A percentile compares a stretch with the other conserved stretches of the same genome.
Evolutionary conservation across 2,888 invertebrate species (phyloP).

Genomic region (Mythimna albipuncta): DNA sequence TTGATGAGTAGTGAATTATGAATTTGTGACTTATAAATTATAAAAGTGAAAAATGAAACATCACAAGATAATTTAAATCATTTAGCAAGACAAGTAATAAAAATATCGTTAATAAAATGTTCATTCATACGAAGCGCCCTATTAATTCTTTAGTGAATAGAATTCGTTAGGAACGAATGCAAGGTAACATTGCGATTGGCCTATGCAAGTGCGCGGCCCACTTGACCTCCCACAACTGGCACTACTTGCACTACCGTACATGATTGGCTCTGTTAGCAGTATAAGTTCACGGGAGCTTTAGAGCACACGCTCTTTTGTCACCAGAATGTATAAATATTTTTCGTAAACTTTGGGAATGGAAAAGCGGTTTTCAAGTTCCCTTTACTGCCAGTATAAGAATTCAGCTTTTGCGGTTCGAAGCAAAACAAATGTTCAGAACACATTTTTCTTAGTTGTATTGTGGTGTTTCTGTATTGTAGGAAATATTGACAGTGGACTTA

Average conservation of each 20-base stretch:
- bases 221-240: conserved; percentile 66
- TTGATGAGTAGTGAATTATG: background rate
- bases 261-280: conserved; percentile 70
- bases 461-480: conserved; percentile 32
- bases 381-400: conserved; percentile 51
- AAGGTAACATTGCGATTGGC: conserved; percentile 67
- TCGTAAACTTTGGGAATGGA: conserved; percentile 56
- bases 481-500: conserved; percentile 48
- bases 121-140: conserved; percentile 44
- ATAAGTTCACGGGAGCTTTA: conserved; percentile 55
- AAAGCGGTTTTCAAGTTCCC: conserved; percentile 50
- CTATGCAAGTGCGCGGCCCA: conserved; percentile 57
- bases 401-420: conserved; percentile 50
- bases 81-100: background rate
- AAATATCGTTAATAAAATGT: conserved; percentile 35
- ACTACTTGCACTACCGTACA: conserved; percentile 51
- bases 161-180: conserved; percentile 67
- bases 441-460: conserved; percentile 47
- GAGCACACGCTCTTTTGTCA: conserved; percentile 63
- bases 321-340: conserved; percentile 67
- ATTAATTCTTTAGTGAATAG: conserved; percentile 65
- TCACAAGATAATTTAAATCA: background rate
- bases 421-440: conserved; percentile 53
- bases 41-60: background rate
- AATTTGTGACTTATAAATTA: background rate